Evolutionary conservation across 2,113 vertebrate species (phyloP).

Genomic region (Tachuris rubrigastra): DNA sequence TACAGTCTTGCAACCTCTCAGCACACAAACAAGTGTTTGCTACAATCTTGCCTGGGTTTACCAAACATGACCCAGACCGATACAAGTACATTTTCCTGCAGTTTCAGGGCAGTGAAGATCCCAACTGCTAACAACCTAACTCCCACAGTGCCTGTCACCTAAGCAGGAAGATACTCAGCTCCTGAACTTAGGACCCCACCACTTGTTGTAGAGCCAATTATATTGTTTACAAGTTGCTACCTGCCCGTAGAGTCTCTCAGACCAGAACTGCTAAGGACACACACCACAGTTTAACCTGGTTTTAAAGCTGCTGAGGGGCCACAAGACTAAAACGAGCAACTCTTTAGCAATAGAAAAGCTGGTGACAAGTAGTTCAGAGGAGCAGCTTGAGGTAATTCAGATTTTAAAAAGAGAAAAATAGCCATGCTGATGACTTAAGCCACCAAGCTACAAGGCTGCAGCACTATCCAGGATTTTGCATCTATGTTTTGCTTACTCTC

Average conservation of each 20-base stretch:
- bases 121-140: not conserved
- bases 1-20: not conserved
- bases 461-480: not conserved
- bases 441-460: not conserved
- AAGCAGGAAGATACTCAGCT: not conserved
- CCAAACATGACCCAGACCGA: not conserved
- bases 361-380: not conserved
- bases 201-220: not conserved
- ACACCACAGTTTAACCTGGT: not conserved
- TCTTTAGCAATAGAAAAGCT: not conserved
- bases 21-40: not conserved
- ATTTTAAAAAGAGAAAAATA: not conserved
- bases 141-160: not conserved
- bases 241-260: not conserved
- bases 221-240: not conserved
- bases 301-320: not conserved
- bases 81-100: not conserved
- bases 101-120: not conserved
- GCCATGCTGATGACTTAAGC: not conserved
- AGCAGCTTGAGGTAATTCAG: not conserved
- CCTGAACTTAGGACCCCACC: not conserved
- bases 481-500: not conserved
- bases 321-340: not conserved
- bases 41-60: not conserved
- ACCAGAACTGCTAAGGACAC: not conserved